Evolutionary conservation across 2,797 vertebrate genomes (phyloP).

Genomic region (Lacerta bilineata): DNA sequence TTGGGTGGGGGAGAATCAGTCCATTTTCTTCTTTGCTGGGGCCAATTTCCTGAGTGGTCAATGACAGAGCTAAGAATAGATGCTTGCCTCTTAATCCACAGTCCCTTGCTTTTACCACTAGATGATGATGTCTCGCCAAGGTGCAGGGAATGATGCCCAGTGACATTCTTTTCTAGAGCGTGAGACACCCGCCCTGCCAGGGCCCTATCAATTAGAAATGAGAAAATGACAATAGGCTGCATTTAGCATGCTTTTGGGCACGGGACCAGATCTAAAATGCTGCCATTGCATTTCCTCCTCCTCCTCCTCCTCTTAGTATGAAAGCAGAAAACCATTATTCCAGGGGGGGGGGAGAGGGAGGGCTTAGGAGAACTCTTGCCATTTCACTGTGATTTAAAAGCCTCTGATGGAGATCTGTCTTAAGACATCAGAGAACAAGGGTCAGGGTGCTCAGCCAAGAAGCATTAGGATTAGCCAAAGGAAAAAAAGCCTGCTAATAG

Average conservation of each 20-base stretch:
- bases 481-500: constrained; percentile 60
- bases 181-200: constrained; percentile 30
- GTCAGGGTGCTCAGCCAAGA: constrained; percentile 57
- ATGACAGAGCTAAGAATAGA: constrained; percentile 27
- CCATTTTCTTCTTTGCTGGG: neutral
- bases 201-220: constrained; percentile 42
- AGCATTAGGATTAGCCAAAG: constrained; percentile 57
- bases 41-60: neutral
- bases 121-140: constrained; percentile 53
- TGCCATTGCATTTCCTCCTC: constrained; percentile 20
- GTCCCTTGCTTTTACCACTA: constrained; percentile 52
- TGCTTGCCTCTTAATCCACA: neutral
- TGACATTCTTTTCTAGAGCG: constrained; percentile 47
- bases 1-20: neutral
- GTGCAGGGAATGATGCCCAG: constrained; percentile 39
- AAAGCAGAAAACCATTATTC: constrained; percentile 46
- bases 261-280: constrained; percentile 40
- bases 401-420: constrained; percentile 52
- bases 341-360: constrained; percentile 24
- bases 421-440: constrained; percentile 55
- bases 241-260: constrained; percentile 49
- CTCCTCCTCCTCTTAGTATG: neutral
- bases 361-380: constrained; percentile 22
- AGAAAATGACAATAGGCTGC: constrained; percentile 50
- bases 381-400: constrained; percentile 57